Evolutionary conservation across 2,797 vertebrate genomes (phyloP).

Genomic region (Danio jaintianensis): DNA sequence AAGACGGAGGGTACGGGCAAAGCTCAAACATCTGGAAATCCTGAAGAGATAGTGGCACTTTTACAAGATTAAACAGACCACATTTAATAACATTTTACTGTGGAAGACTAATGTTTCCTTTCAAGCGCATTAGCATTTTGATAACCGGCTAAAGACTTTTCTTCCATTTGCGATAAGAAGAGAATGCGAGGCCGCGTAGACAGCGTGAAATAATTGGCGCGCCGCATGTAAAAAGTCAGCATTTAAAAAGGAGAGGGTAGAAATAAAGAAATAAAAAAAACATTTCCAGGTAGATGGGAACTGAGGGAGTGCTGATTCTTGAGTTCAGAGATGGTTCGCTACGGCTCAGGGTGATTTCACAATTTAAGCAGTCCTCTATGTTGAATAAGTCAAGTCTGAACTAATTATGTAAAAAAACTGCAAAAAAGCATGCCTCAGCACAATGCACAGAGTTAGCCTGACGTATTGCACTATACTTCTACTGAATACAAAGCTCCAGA

Average conservation of each 20-base stretch:
- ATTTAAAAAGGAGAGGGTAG: slow-evolving; percentile 56
- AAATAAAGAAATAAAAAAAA: slow-evolving; percentile 40
- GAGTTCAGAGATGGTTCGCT: slow-evolving; percentile 48
- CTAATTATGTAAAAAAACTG: slow-evolving; percentile 59
- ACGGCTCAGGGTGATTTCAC: slow-evolving; percentile 47
- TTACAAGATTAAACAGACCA: slow-evolving; percentile 74
- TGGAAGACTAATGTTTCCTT: slow-evolving; percentile 73
- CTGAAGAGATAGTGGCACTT: slow-evolving; percentile 69
- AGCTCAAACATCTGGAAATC: slow-evolving; percentile 68
- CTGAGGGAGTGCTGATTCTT: slow-evolving; percentile 55
- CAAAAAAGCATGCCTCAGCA: slow-evolving; percentile 22
- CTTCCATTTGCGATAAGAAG: slow-evolving; percentile 69
- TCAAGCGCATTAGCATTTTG: slow-evolving; percentile 71
- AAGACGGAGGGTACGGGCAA: slow-evolving; percentile 52
- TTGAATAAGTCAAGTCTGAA: slow-evolving; percentile 50
- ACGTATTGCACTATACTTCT: slow-evolving; percentile 30
- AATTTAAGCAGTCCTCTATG: slow-evolving; percentile 49
- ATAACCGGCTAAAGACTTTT: slow-evolving; percentile 72
- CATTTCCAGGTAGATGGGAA: slow-evolving; percentile 53
- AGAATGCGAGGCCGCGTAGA: slow-evolving; percentile 56
- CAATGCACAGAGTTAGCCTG: slow-evolving; percentile 23
- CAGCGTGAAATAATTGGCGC: slow-evolving; percentile 68
- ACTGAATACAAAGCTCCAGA: background rate
- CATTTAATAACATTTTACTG: slow-evolving; percentile 74
- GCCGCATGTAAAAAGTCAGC: slow-evolving; percentile 67